phyloP scores from a whole-genome alignment of 2,113 vertebrate genomes.

The Porphyrio hochstetteri region DNA sequence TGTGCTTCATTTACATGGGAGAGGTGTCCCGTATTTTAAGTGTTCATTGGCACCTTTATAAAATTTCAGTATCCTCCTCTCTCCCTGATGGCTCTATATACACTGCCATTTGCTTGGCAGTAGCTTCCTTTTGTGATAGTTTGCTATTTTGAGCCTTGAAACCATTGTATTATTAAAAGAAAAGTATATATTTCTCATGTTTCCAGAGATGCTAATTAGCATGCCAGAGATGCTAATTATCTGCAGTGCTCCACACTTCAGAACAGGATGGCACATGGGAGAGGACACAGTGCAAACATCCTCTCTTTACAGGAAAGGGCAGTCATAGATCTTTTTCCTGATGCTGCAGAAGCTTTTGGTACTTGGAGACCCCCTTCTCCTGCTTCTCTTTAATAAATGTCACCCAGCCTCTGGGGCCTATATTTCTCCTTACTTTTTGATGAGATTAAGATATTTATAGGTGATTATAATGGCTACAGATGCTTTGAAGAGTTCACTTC shows the following conservation, averaged over 20 bases:
- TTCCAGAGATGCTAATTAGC: neutral
- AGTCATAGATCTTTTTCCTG: neutral
- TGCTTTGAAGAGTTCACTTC: neutral
- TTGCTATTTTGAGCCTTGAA: neutral
- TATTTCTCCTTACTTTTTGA: neutral
- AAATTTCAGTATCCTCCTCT: neutral
- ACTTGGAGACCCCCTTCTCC: neutral
- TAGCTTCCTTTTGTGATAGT: neutral
- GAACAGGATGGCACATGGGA: neutral
- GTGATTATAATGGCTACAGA: neutral
- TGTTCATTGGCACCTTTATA: neutral
- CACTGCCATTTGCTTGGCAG: neutral
- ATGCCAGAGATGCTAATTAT: neutral
- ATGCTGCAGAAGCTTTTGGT: neutral
- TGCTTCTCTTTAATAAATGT: neutral
- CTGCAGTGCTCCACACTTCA: neutral
- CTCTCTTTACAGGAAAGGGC: neutral
- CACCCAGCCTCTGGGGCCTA: neutral
- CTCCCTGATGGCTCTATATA: rapidly evolving
- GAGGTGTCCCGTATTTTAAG: neutral
- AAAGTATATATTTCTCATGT: neutral
- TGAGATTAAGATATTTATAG: neutral
- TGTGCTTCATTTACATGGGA: neutral
- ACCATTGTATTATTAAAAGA: neutral
- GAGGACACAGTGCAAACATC: neutral